These are phyloP conservation scores for Drosophila diplacantha DNA, from an alignment of 2,888 invertebrate genomes.

Conservation along the genomic window DNA sequence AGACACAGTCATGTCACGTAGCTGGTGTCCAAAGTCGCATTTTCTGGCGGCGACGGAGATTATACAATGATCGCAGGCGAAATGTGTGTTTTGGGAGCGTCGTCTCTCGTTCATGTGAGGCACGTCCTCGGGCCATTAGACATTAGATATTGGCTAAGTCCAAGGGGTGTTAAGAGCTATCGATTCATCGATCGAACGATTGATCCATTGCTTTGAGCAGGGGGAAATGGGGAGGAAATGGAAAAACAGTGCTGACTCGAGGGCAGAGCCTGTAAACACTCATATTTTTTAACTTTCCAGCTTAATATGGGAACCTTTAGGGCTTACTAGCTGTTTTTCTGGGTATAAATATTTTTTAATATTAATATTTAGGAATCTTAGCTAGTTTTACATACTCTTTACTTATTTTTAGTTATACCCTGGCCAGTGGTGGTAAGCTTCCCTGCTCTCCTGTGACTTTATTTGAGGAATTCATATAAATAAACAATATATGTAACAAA, in stretches of 20 bases:
- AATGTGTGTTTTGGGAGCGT: slow-evolving; percentile 40
- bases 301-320: neutral
- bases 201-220: neutral
- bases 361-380: neutral
- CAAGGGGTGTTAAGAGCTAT: slow-evolving; percentile 5
- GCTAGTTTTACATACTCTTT: neutral
- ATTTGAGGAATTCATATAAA: neutral
- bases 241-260: neutral
- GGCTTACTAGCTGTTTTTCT: neutral
- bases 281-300: neutral
- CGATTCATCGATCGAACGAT: slow-evolving; percentile 1
- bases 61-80: slow-evolving; percentile 42
- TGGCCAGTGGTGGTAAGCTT: neutral
- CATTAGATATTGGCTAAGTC: slow-evolving; percentile 21
- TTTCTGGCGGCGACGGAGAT: slow-evolving; percentile 24
- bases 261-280: neutral
- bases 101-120: slow-evolving; percentile 27
- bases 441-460: no score
- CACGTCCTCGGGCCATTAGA: slow-evolving; percentile 26
- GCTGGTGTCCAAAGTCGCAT: slow-evolving; percentile 21
- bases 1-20: slow-evolving; percentile 56
- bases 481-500: no score
- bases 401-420: no score
- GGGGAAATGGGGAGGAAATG: neutral
- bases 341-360: neutral